Evolutionary conservation across 1,140 invertebrate genomes (phyloP).

Genomic region (Hermetia illucens): DNA sequence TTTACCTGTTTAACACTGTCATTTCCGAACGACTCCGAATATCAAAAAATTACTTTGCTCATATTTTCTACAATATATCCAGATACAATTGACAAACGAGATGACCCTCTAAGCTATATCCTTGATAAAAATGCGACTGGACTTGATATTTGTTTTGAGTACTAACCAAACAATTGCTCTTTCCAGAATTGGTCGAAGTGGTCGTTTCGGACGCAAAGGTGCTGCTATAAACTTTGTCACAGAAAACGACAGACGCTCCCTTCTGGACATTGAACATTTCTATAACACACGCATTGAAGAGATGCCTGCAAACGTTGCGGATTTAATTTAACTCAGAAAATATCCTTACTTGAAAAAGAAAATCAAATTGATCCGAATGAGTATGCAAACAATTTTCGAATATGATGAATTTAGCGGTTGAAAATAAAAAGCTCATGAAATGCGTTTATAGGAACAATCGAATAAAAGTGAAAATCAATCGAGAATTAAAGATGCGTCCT

Average conservation of each 20-base stretch:
- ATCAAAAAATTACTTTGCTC: no score
- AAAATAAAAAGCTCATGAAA: no score
- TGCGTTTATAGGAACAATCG: no score
- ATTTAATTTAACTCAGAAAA: slow-evolving; percentile 78
- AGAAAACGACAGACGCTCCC: slow-evolving; percentile 70
- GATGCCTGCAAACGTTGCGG: slow-evolving; percentile 95
- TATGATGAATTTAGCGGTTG: no score
- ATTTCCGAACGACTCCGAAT: no score
- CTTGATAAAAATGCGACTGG: background rate
- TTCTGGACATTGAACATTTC: slow-evolving; percentile 91
- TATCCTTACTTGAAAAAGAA: background rate
- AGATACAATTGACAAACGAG: background rate
- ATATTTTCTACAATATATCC: background rate
- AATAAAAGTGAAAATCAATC: no score
- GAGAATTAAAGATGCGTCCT: no score
- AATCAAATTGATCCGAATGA: background rate
- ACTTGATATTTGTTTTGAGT: background rate
- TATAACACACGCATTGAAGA: slow-evolving; percentile 95
- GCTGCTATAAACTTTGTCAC: slow-evolving; percentile 98
- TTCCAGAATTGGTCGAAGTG: slow-evolving; percentile 92
- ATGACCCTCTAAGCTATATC: background rate
- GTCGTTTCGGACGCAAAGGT: slow-evolving; percentile 96
- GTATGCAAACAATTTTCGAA: no score
- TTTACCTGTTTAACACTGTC: no score
- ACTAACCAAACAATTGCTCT: background rate